Evolutionary conservation across 2,113 vertebrate genomes (phyloP), one percentile per base, ranked within the genome.

Genomic region (Corydoras sp.): DNA sequence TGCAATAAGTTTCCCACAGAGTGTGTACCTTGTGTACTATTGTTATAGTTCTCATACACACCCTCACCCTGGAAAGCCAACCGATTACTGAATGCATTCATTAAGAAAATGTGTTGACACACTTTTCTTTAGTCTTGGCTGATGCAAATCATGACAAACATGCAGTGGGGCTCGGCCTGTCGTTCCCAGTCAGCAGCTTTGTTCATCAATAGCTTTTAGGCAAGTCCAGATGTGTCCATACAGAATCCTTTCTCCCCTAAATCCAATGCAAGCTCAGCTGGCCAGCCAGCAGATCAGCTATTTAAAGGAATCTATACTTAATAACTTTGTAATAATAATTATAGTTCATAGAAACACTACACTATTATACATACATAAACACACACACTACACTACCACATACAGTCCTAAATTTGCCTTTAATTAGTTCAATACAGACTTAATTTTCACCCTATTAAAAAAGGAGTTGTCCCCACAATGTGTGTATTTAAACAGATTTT

Each of bases 101-200:
- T 69, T 65, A 65, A 43, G 10, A 9, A 50, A 29, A 69, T 35
- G 14, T 59, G 31, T 24, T 61, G 76, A 69, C 76, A 73, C 66
- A 60, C 56, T 77, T 72, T 31, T 32, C 13, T 64, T 54, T 58
- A 43, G 15, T 55, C 54, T 69, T 69, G 5, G 9, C 59, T 65
- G 54, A 18, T 65, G 68, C 56, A 69, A 73, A 73, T 65, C 55
- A 32, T 15, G 65, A 65, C 56, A 73, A 73, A 69, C 71, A 49
- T n/a, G n/a, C 14, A 55, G 11, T 10, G 29, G 69, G 48, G 59
- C 62, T 59, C 14, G 51, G 69, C 24, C 13, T 9, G 5, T 49
- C 56, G 24, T 65, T 32, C 49, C 24, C 9, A 63, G 31, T 62
- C 10, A 12, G 9, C 30, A 58, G 65, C 32, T 62, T 54, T 11